Evolutionary conservation across 1,140 invertebrate genomes (phyloP), one percentile per base, ranked within the genome.

Genomic region (Prorops nasuta): DNA sequence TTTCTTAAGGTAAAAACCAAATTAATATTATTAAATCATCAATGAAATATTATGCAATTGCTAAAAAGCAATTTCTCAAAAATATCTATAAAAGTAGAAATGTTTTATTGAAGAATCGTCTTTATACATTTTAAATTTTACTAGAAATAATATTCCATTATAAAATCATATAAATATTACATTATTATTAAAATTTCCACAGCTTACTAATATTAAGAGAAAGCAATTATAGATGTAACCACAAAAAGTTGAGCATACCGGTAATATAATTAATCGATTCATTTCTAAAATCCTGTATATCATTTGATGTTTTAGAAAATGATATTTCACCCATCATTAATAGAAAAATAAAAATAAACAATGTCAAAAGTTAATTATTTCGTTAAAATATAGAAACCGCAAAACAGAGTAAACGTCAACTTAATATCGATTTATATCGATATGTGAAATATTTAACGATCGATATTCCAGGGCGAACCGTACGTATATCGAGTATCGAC

Each of bases 1-100:
- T 83, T 61, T 84, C 83, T 72, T 17, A n/a, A 64, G 52, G 52
- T 38, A 49, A 18, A 15, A 44, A 28, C 14, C 0, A 14, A 9
- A 22, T 16, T 22, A 41, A 48, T 39, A 12, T 45, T 8, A 16
- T 2, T 28, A 16, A 38, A 24, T 31, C 34, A n/a, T 35, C 7
- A 35, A 35, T 4, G 4, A 8, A n/a, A 14, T 35, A 35, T 35
- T 35, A 4, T 8, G 6, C 4, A 35, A 4, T 35, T 20, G n/a
- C 19, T 35, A 42, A 15, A 22, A 49, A 42, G 15, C 14, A 20
- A 19, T 17, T 45, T n/a, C n/a, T n/a, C n/a, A n/a, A n/a, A n/a
- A n/a, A n/a, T 8, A 28, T 21, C 42, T 40, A 15, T 37, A 15
- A 21, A 39, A 21, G 10, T 35, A 46, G 20, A 6, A 21, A 51